These are phyloP conservation scores for Ambastaia sidthimunki DNA, from an alignment of 2,797 vertebrate genomes.

Conservation along the genomic window DNA sequence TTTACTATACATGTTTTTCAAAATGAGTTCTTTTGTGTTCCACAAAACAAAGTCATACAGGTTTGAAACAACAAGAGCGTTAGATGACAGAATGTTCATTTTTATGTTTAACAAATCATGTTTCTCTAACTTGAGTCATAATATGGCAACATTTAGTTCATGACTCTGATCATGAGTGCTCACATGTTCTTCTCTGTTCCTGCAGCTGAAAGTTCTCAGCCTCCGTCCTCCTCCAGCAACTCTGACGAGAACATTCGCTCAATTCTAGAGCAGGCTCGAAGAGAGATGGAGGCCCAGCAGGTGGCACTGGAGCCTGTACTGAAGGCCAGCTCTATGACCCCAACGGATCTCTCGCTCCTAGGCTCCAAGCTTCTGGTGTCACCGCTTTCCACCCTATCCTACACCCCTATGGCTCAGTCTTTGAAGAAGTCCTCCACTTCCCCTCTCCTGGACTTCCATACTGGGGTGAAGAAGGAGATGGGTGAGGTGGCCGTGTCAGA, in stretches of 20 bases:
- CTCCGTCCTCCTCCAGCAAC: conserved; percentile 78
- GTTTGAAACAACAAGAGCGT: conserved; percentile 7
- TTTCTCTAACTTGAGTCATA: not conserved
- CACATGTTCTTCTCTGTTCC: conserved; percentile 30
- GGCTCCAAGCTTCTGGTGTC: conserved; percentile 82
- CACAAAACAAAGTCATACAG: not conserved
- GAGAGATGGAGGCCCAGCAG: conserved; percentile 92
- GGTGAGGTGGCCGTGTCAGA: conserved; percentile 76
- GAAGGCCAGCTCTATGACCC: conserved; percentile 80
- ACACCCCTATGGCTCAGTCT: conserved; percentile 82
- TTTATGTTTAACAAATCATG: not conserved
- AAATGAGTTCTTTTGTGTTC: not conserved
- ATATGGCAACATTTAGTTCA: not conserved
- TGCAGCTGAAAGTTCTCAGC: conserved; percentile 84
- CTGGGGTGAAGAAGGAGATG: conserved; percentile 83
- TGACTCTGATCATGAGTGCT: not conserved
- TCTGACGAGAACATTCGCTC: conserved; percentile 89
- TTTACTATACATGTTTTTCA: too few species aligned
- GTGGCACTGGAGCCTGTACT: conserved; percentile 86
- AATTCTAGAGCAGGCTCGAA: conserved; percentile 89
- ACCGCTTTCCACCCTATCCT: conserved; percentile 77
- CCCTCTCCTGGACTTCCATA: conserved; percentile 77
- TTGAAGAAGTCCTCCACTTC: conserved; percentile 82
- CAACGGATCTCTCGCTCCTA: conserved; percentile 82
- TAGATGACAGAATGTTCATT: not conserved